phyloP scores from a whole-genome alignment of 2,888 invertebrate genomes.

The Volucella inanis region DNA sequence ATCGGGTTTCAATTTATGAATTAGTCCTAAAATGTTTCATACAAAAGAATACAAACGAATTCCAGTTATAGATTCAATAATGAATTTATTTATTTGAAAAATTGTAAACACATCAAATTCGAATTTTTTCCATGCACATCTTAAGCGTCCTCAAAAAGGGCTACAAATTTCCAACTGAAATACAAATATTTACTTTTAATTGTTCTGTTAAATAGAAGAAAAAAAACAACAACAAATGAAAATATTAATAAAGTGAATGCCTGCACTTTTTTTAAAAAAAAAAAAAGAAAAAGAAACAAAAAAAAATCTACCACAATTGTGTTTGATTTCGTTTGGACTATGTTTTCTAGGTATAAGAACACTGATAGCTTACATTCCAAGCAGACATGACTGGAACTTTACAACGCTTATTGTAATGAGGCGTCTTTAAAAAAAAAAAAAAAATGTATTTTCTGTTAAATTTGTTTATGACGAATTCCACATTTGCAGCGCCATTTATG shows the following conservation, averaged over 20 bases:
- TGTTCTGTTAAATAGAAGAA: slow-evolving; percentile 67
- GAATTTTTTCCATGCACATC: slow-evolving; percentile 25
- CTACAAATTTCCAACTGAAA: slow-evolving; percentile 36
- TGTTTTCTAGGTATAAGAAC: neutral
- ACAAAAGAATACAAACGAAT: slow-evolving; percentile 9
- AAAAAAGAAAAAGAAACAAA: slow-evolving; percentile 14
- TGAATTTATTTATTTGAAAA: slow-evolving; percentile 13
- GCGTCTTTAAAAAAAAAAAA: too few relatives aligned
- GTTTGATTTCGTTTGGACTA: neutral
- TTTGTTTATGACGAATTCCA: too few relatives aligned
- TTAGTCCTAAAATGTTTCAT: neutral
- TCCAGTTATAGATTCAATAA: slow-evolving; percentile 1
- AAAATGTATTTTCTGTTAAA: too few relatives aligned
- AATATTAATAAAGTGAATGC: slow-evolving; percentile 61
- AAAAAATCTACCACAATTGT: neutral
- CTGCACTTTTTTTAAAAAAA: slow-evolving; percentile 62
- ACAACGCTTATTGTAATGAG: too few relatives aligned
- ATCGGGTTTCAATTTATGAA: slow-evolving; percentile 4
- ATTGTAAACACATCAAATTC: slow-evolving; percentile 20
- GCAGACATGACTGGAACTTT: too few relatives aligned
- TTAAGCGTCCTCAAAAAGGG: slow-evolving; percentile 38
- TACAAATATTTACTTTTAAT: slow-evolving; percentile 50
- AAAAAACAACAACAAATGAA: slow-evolving; percentile 33
- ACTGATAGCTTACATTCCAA: too few relatives aligned
- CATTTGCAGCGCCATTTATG: too few relatives aligned